Percentiles rank a stretch among this genome's conserved stretches.
Conservation (phyloP, 2,888 invertebrate genomes). For the Polydrusus pterygomalis region DNA sequence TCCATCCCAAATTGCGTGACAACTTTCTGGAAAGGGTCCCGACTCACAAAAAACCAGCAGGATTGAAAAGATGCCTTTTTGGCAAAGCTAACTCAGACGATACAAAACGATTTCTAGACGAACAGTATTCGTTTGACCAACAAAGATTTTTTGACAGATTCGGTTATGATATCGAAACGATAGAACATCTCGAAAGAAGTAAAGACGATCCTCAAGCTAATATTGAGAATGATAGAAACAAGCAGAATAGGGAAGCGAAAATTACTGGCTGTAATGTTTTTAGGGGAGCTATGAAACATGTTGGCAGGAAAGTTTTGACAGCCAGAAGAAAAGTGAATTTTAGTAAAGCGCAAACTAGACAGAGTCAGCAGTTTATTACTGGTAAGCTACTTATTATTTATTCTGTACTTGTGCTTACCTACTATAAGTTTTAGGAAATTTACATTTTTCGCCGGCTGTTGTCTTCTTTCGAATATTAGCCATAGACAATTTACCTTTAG, state of each 20-base stretch:
- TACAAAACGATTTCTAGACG: constrained; percentile 76
- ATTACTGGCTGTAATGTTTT: constrained; percentile 14
- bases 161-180: constrained; percentile 74
- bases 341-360: constrained; percentile 28
- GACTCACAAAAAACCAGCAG: constrained; percentile 20
- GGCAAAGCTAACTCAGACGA: constrained; percentile 77
- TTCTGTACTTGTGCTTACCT: too few species aligned
- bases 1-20: constrained; percentile 53
- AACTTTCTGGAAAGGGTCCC: constrained; percentile 43
- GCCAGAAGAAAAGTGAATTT: constrained; percentile 51
- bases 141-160: constrained; percentile 77
- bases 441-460: too few species aligned
- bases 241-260: constrained; percentile 40
- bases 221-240: constrained; percentile 48
- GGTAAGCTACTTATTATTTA: too few species aligned
- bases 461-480: too few species aligned
- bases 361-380: constrained; percentile 53
- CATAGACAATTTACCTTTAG: too few species aligned
- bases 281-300: constrained; percentile 28
- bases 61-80: constrained; percentile 74
- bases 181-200: constrained; percentile 49
- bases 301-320: constrained; percentile 51
- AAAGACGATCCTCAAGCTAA: constrained; percentile 39
- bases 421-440: too few species aligned
- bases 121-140: constrained; percentile 76